Evolutionary conservation across 1,140 invertebrate species (phyloP), one percentile per base, ranked within the genome.

Genomic region (Drosophila orena): DNA sequence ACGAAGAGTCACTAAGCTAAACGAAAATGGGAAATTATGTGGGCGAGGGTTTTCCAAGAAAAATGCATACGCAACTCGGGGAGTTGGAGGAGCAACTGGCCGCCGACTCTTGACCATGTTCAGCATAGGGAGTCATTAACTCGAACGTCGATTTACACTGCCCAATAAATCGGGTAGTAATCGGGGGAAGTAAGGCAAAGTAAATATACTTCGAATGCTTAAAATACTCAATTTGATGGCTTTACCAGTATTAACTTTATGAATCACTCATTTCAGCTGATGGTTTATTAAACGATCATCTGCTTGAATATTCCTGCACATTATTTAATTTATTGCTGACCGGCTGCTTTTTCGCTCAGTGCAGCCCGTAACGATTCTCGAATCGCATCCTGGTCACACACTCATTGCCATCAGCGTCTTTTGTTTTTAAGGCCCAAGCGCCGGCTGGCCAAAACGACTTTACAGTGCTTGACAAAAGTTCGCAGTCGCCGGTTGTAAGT

Each of bases 391-490:
- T 55, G 55, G 58, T 70, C 55, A 66, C 70, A 80, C 37, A 59
- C 56, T 43, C 59, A 54, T 52, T 53, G 64, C 56, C 84, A 79
- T 79, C 83, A 79, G 79, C 66, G 74, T 83, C 84, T 83, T 88
- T 88, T 88, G 79, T 83, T 79, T 88, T 88, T 83, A 83, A 62
- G 79, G 24, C 40, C 43, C 74, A 81, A 80, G 78, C 78, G 78
- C 78, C 78, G 78, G 72, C 50, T 52, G 40, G 65, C 70, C 78
- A 79, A 76, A 88, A 81, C 83, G 81, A 88, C 81, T 89, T 83
- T 79, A 79, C 84, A 89, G 86, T 83, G 86, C 83, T 88, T 83
- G 83, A 88, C 81, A 85, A 88, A 86, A 86, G 62, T 79, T 70
- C 56, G 65, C 71, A 70, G 68, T 69, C 56, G 61, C 58, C 56